Conservation (phyloP, 2,113 vertebrate genomes). For the Leptodactylus fuscus region DNA sequence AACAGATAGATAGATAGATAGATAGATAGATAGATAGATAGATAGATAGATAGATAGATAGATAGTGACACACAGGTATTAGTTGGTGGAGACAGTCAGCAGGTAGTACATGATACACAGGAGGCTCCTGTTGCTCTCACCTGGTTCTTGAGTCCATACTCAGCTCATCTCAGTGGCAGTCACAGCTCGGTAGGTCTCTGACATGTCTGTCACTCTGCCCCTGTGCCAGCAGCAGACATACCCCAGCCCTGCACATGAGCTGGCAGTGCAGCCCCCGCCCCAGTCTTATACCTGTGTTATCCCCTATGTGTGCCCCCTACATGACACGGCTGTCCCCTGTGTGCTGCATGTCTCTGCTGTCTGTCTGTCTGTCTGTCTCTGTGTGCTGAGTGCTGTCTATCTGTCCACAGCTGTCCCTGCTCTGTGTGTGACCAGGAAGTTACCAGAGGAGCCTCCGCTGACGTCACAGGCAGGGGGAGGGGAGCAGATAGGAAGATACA, state of each 20-base stretch:
- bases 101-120: too few species aligned
- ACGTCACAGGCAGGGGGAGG: neutral
- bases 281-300: too few species aligned
- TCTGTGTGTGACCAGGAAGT: conserved; percentile 49
- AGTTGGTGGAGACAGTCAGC: too few species aligned
- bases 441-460: conserved; percentile 39
- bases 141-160: conserved; percentile 58
- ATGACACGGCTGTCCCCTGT: neutral
- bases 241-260: too few species aligned
- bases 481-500: neutral
- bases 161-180: conserved; percentile 45
- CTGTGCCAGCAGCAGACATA: neutral
- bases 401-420: conserved; percentile 5
- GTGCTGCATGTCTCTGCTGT: neutral
- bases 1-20: neutral
- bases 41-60: conserved; percentile 9
- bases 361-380: neutral
- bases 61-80: neutral
- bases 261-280: too few species aligned
- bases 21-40: conserved; percentile 16
- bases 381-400: neutral
- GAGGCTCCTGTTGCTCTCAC: too few species aligned
- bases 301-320: neutral
- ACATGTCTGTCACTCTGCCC: conserved; percentile 36
- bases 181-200: neutral